Evolutionary conservation across 1,140 invertebrate genomes (phyloP).

Genomic region (Trinorchestia longiramus): DNA sequence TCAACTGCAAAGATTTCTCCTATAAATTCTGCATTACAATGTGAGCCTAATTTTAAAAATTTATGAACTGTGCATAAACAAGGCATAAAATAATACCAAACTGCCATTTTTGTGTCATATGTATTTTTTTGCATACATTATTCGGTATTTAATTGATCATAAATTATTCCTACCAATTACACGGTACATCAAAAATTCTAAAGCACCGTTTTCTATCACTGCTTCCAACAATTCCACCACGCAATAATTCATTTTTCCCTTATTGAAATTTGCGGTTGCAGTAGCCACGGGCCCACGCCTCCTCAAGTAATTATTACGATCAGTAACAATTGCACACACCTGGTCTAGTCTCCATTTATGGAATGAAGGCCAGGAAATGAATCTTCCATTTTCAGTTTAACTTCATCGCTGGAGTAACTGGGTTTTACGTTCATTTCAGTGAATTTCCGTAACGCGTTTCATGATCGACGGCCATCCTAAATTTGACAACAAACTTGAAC

Average conservation of each 20-base stretch:
- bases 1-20: too few species aligned
- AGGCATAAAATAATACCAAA: too few species aligned
- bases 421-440: not conserved
- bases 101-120: not conserved
- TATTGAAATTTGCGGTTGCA: not conserved
- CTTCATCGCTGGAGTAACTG: too few species aligned
- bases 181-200: not conserved
- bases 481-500: not conserved
- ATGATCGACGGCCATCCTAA: not conserved
- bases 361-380: too few species aligned
- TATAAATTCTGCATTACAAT: too few species aligned
- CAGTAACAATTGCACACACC: not conserved
- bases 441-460: not conserved
- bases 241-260: not conserved
- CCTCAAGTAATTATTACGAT: not conserved
- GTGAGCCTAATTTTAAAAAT: too few species aligned
- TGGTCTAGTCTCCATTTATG: too few species aligned
- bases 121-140: not conserved
- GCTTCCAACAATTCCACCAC: not conserved
- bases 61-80: too few species aligned
- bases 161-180: not conserved
- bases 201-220: not conserved
- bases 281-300: not conserved
- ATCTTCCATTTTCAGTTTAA: too few species aligned
- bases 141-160: not conserved